Conservation (phyloP, 2,797 vertebrate genomes). For the Miichthys miiuy region DNA sequence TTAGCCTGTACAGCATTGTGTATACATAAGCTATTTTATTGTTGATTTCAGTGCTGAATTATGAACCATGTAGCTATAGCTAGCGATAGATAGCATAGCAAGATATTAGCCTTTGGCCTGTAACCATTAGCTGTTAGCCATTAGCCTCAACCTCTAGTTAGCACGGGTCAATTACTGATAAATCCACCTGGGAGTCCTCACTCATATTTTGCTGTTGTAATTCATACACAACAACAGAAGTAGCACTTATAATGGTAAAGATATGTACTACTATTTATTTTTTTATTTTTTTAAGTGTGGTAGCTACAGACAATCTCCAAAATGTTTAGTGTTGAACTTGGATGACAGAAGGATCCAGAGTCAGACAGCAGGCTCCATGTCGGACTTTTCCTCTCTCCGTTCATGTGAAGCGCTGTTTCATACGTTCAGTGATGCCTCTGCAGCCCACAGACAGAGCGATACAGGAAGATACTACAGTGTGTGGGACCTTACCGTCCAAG, state of each 20-base stretch:
- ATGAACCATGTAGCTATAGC: no score
- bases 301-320: fast-evolving
- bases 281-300: background rate
- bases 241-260: background rate
- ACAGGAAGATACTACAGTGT: conserved; percentile 68
- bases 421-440: conserved; percentile 74
- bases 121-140: background rate
- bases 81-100: no score
- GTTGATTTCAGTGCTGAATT: no score
- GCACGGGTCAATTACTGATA: background rate
- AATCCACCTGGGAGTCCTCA: background rate
- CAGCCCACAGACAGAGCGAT: conserved; percentile 74
- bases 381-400: conserved; percentile 53
- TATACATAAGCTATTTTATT: no score
- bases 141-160: background rate
- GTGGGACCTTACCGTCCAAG: conserved; percentile 67
- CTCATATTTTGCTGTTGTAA: background rate
- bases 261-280: background rate
- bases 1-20: no score
- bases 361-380: conserved; percentile 41
- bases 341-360: conserved; percentile 36
- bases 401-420: conserved; percentile 73
- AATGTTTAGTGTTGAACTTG: no score
- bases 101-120: no score
- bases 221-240: background rate